Conservation (phyloP, 2,797 vertebrate species). For the Notolepis coatsorum region DNA sequence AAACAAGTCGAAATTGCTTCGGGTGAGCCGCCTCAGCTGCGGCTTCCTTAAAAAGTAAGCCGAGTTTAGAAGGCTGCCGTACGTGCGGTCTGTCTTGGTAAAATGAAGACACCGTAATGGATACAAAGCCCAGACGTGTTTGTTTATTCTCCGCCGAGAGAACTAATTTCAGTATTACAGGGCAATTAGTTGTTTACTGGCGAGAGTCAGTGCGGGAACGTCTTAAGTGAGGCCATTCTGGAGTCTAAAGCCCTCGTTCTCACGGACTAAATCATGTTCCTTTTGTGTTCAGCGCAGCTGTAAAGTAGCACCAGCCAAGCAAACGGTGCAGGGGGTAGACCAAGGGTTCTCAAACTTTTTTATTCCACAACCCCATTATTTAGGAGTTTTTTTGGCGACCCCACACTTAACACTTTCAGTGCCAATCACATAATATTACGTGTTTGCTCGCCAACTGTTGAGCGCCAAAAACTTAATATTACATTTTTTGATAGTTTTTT, state of each 20-base stretch:
- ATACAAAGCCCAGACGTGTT: slow-evolving; percentile 58
- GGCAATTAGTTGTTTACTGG: slow-evolving; percentile 68
- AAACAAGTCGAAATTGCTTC: slow-evolving; percentile 5
- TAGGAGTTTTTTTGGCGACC: no score
- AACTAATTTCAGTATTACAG: slow-evolving; percentile 67
- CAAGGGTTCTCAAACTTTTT: no score
- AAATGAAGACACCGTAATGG: slow-evolving; percentile 58
- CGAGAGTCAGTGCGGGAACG: slow-evolving; percentile 26
- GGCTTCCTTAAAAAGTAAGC: slow-evolving; percentile 20
- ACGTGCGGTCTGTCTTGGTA: slow-evolving; percentile 48
- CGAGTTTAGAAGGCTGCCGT: slow-evolving; percentile 17
- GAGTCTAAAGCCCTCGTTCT: slow-evolving; percentile 32
- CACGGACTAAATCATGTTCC: slow-evolving; percentile 7
- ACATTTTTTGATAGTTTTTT: no score
- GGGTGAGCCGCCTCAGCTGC: slow-evolving; percentile 16
- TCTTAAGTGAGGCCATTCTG: slow-evolving; percentile 32
- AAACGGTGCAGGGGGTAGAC: slow-evolving; percentile 41
- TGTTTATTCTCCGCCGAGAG: slow-evolving; percentile 67
- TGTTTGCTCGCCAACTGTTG: no score
- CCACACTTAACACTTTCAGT: no score
- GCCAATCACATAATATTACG: no score
- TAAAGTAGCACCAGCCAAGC: slow-evolving; percentile 44
- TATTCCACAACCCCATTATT: no score
- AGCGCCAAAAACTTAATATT: no score
- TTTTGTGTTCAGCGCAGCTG: slow-evolving; percentile 29